Evolutionary conservation across 2,113 vertebrate genomes (phyloP).

Genomic region (Chamaea fasciata): DNA sequence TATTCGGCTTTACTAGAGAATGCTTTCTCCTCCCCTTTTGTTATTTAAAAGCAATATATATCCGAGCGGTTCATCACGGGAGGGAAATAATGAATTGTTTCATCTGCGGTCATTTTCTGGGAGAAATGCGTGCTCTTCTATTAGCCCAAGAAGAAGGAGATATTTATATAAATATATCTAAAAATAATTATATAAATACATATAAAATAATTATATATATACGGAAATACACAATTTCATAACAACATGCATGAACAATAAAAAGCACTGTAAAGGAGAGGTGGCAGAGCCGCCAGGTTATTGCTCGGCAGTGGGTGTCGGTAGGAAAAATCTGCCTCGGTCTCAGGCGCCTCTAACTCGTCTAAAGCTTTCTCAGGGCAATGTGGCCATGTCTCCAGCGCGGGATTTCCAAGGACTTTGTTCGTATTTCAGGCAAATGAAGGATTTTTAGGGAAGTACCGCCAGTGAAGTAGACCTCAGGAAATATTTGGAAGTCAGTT

Average conservation of each 20-base stretch:
- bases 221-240: slow-evolving; percentile 76
- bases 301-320: not conserved
- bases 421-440: not conserved
- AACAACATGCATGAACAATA: slow-evolving; percentile 66
- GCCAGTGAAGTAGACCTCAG: not conserved
- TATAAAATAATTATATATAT: not conserved
- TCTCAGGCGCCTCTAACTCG: not conserved
- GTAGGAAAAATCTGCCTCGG: not conserved
- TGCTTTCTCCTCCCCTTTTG: slow-evolving; percentile 54
- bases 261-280: slow-evolving; percentile 10
- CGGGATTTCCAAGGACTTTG: not conserved
- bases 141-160: slow-evolving; percentile 59
- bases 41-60: slow-evolving; percentile 35
- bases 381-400: not conserved
- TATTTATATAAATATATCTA: not conserved
- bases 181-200: not conserved
- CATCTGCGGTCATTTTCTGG: not conserved
- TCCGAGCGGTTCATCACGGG: not conserved
- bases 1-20: slow-evolving; percentile 45
- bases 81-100: not conserved
- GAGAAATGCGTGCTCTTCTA: slow-evolving; percentile 21
- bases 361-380: not conserved
- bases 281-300: not conserved
- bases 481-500: not conserved
- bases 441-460: not conserved